Conservation (phyloP, 1,140 invertebrate species). For the Episyrphus balteatus region DNA sequence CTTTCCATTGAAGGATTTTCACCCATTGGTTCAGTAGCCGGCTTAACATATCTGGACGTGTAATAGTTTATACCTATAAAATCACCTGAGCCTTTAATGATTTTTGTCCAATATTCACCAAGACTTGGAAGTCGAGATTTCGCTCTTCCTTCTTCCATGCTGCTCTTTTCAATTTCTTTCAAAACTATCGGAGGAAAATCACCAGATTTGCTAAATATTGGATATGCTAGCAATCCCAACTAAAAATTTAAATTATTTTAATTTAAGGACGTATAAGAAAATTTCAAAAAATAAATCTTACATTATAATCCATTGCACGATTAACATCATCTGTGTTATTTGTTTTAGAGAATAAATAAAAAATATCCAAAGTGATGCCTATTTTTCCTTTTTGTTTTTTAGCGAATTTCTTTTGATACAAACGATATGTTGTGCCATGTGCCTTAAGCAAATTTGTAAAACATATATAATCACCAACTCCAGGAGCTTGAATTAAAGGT, state of each 20-base stretch:
- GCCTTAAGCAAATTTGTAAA: too few species aligned
- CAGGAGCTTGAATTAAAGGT: slow-evolving; percentile 42
- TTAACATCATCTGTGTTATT: slow-evolving; percentile 35
- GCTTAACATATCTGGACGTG: slow-evolving; percentile 35
- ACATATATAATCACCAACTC: too few species aligned
- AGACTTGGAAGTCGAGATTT: too few species aligned
- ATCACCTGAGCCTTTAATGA: slow-evolving; percentile 42
- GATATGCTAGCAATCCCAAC: slow-evolving; percentile 52
- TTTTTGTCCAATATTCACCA: too few species aligned
- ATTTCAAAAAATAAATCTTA: slow-evolving; percentile 16
- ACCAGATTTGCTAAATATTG: slow-evolving; percentile 46
- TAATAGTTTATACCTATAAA: slow-evolving; percentile 51
- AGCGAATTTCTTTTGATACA: slow-evolving; percentile 33
- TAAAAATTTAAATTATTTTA: slow-evolving; percentile 19
- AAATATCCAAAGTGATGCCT: slow-evolving; percentile 42
- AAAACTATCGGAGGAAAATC: slow-evolving; percentile 47
- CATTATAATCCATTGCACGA: slow-evolving; percentile 40
- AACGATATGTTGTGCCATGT: slow-evolving; percentile 41
- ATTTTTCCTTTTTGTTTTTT: slow-evolving; percentile 30
- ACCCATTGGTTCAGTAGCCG: slow-evolving; percentile 8
- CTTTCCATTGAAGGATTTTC: slow-evolving; percentile 24
- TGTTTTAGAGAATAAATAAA: slow-evolving; percentile 40
- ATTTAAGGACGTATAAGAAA: background rate
- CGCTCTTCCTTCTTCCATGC: slow-evolving; percentile 39
- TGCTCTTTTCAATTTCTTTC: too few species aligned